Conservation (phyloP, 2,797 vertebrate species). For the Parauchenoglanis ngamensis region DNA sequence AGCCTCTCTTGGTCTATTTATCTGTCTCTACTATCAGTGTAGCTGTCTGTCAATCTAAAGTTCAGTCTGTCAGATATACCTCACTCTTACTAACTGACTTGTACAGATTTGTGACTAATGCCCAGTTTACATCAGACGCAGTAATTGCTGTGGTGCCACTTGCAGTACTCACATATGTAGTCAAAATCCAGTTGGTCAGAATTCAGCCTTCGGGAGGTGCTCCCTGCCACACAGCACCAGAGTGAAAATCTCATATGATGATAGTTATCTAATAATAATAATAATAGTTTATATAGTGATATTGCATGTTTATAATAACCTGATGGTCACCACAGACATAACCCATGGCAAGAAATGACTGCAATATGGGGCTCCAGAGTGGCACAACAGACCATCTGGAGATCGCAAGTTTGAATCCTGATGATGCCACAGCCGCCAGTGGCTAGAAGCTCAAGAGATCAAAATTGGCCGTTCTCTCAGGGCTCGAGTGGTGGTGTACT, state of each 20-base stretch:
- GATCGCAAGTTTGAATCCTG: no score
- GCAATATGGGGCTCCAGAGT: no score
- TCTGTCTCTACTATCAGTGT: conserved; percentile 26
- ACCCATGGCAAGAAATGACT: no score
- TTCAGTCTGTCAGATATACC: conserved; percentile 35
- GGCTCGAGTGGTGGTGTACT: no score
- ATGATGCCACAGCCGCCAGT: no score
- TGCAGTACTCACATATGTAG: not conserved
- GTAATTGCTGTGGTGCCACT: not conserved
- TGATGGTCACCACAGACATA: not conserved
- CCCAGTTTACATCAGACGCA: not conserved
- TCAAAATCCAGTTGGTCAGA: not conserved
- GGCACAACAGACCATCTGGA: no score
- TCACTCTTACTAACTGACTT: conserved; percentile 39
- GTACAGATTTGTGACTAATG: conserved; percentile 26
- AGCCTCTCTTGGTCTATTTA: conserved; percentile 31
- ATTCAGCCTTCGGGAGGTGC: not conserved
- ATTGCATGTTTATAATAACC: conserved; percentile 3
- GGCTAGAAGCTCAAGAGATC: no score
- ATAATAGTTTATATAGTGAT: not conserved
- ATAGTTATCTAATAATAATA: no score
- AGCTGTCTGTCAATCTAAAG: conserved; percentile 41
- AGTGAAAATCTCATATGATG: not conserved
- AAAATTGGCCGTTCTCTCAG: no score
- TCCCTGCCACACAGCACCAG: not conserved